Evolutionary conservation across 2,888 invertebrate genomes (phyloP), one percentile per base, ranked within the genome.

Genomic region (Chrysolina americana): DNA sequence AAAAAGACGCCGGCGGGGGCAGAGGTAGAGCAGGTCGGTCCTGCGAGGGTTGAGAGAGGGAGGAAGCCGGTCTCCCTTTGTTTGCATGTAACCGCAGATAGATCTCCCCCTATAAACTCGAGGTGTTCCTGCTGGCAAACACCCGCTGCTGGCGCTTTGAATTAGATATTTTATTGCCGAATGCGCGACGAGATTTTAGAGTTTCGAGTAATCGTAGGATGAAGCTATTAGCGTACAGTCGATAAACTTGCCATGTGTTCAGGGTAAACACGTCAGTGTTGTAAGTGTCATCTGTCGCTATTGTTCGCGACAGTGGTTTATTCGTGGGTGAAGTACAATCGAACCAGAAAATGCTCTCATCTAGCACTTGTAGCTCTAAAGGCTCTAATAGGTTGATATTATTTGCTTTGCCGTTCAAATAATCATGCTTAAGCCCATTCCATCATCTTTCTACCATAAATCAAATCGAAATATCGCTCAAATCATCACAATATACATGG

Each of bases 81-180:
- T 83, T 84, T 84, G 83, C 82, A 83, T 83, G 83, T 80, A 83
- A 84, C 84, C 84, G 77, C 84, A 82, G 78, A 76, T 76, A 50
- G 70, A 65, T 70, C 70, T 72, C 70, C 78, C 74, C 74, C 50
- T 65, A 48, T 44, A 65, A 65, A 69, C 47, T 64, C 73, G 65
- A 71, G 73, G 68, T 73, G 76, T 50, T 74, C 64, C 71, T 69
- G 72, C 70, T 19, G 75, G 66, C 53, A 66, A 73, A 73, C 73
- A 71, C 73, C 75, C 70, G 72, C 72, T 50, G 72, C 72, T 50
- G 68, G 74, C 36, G 56, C 68, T 59, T 71, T 53, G 81, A 76
- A 77, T 79, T 59, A 59, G 59, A 59, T 80, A 80, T 76, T 72
- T 77, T 80, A 80, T 80, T 79, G 79, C 74, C 77, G 59, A 77